A percentile compares a stretch with the other conserved stretches of the same genome.
phyloP scores from a whole-genome alignment of 2,888 invertebrate genomes.

The Phaedon cochleariae region DNA sequence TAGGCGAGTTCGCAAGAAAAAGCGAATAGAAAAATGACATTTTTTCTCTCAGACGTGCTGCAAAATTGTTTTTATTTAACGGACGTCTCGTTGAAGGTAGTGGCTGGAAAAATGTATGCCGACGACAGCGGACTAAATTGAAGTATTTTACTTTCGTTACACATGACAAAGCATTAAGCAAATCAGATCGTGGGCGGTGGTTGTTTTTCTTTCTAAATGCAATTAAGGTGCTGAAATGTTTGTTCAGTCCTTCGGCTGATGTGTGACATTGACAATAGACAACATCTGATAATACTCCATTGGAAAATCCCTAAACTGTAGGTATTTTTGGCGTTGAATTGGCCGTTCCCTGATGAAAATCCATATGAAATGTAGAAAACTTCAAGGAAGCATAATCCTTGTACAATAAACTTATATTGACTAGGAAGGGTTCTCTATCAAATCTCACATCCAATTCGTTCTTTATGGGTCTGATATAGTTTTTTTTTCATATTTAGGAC shows the following conservation, averaged over 20 bases:
- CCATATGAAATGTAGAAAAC: too few relatives aligned
- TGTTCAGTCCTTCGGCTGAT: conserved; percentile 10
- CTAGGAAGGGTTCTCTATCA: too few relatives aligned
- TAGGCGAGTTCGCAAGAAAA: conserved; percentile 60
- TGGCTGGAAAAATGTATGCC: conserved; percentile 61
- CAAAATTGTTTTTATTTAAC: conserved; percentile 56
- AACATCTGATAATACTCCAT: too few relatives aligned
- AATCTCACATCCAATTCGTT: too few relatives aligned
- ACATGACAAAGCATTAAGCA: conserved; percentile 58
- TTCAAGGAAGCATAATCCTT: too few relatives aligned
- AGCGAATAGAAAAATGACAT: conserved; percentile 63
- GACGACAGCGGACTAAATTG: conserved; percentile 62
- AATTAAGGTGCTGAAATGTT: conserved; percentile 48
- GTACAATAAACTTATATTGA: too few relatives aligned
- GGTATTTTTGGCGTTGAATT: too few relatives aligned
- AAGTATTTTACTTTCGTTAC: conserved; percentile 59
- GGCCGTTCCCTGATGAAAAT: too few relatives aligned
- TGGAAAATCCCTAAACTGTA: too few relatives aligned
- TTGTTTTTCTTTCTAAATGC: conserved; percentile 48
- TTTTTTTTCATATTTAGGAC: too few relatives aligned
- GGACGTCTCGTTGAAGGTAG: conserved; percentile 57
- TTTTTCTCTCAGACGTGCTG: conserved; percentile 55
- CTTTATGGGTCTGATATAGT: too few relatives aligned
- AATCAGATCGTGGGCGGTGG: conserved; percentile 53
- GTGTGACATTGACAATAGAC: too few relatives aligned